Evolutionary conservation across 2,888 invertebrate genomes (phyloP), one percentile per base, ranked within the genome.

Genomic region (Hyposoter didymator): DNA sequence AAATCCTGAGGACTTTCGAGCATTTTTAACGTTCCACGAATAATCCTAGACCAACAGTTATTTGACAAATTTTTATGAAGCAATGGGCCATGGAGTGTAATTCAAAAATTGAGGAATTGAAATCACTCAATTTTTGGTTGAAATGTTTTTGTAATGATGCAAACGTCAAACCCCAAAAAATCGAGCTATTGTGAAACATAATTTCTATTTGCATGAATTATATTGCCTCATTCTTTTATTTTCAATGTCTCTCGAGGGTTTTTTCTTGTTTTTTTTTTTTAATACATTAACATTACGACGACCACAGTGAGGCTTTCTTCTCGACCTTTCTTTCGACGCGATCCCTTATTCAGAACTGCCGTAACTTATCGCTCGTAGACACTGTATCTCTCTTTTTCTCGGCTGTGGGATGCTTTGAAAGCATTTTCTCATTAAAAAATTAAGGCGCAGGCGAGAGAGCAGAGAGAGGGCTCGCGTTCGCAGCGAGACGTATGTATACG

Each of bases 381-480:
- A 90, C 90, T 90, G 92, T 93, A 93, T 93, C 93, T 93, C 92
- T 92, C 92, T 91, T 91, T 73, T 59, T 81, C 80, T 81, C 74
- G 64, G 49, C 79, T 83, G 79, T 87, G 91, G 87, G 92, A 94
- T 95, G 74, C 95, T 95, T 95, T 95, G 95, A 95, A 95, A 95
- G 95, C 95, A 95, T 95, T 95, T 95, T 94, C 95, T 95, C 95
- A 95, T 95, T 95, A 95, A 95, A 95, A 95, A 95, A 94, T 94
- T 94, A 94, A 93, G 92, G 93, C 90, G 89, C 88, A 90, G 82
- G 81, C 62, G 78, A 84, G 78, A 84, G 87, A 85, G 80, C 67
- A 83, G 84, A 70, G 55, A 84, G 67, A 74, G 73, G 62, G 47
- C 69, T 43, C 52, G 28, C 10, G 78, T 59, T 55, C 69, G 69